A percentile compares a stretch with the other conserved stretches of the same genome.
Conservation (phyloP, 2,113 vertebrate species). For the Andinoacara biseriatus region DNA sequence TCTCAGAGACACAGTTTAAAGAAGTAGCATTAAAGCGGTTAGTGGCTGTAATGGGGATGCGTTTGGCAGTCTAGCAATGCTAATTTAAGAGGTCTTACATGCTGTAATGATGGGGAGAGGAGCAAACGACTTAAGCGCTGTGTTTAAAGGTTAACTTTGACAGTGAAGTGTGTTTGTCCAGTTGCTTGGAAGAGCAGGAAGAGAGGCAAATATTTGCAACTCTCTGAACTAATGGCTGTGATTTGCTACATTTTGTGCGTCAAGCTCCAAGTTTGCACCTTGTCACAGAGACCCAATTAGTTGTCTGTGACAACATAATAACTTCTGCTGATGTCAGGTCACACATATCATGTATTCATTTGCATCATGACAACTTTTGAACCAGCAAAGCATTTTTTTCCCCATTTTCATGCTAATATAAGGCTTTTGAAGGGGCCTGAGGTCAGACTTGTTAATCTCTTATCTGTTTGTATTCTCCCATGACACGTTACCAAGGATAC, state of each 20-base stretch:
- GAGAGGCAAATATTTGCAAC: conserved; percentile 51
- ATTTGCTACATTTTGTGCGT: conserved; percentile 29
- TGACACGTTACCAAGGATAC: conserved; percentile 61
- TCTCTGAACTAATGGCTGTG: conserved; percentile 47
- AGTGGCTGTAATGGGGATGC: conserved; percentile 61
- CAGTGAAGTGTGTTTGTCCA: conserved; percentile 50
- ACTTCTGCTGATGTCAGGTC: conserved; percentile 1
- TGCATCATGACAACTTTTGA: conserved; percentile 29
- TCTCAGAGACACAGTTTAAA: conserved; percentile 43
- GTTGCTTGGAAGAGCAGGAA: conserved; percentile 45
- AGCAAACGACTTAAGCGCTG: conserved; percentile 54
- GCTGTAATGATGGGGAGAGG: conserved; percentile 55
- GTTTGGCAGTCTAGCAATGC: conserved; percentile 57
- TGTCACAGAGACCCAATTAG: conserved; percentile 21
- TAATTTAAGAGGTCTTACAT: conserved; percentile 75
- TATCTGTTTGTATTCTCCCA: conserved; percentile 60
- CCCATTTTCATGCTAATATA: not conserved
- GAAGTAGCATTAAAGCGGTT: conserved; percentile 58
- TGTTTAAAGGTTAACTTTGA: conserved; percentile 67
- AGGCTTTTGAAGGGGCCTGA: not conserved
- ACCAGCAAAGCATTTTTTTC: not conserved
- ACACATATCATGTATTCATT: conserved; percentile 11
- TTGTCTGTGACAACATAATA: conserved; percentile 11
- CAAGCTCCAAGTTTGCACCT: conserved; percentile 10
- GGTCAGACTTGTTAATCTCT: conserved; percentile 14